Evolutionary conservation across 2,113 vertebrate genomes (phyloP), one percentile per base, ranked within the genome.

Genomic region (Isichthys henryi): DNA sequence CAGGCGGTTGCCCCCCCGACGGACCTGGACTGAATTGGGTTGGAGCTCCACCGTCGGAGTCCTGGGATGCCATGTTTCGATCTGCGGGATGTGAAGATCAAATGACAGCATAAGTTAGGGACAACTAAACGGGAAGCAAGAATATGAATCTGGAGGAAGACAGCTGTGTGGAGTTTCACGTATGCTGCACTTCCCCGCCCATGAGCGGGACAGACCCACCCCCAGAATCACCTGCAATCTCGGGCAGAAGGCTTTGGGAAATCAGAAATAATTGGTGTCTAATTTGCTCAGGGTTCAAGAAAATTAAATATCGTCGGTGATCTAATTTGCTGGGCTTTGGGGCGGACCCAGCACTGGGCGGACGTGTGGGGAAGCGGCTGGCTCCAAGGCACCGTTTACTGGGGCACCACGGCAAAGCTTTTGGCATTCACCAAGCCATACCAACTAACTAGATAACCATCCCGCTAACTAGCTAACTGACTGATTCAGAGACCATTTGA

Each of bases 41-140:
- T 17, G 35, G 13, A 80, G 43, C 15, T 15, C 35, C 1, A 0
- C 15, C 15, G 5, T 7, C 35, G 0, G 17, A 19, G 82, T 23
- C 82, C 6, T 13, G 6, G 21, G 19, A n/a, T 3, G 19, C 23
- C 45, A 13, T 21, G 10, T 5, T 48, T 23, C 17, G 13, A 43
- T 49, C 86, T 87, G 50, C 10, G 21, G 21, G 77, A 23, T 52
- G 21, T 27, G 23, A n/a, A 31, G 43, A 50, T 82, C 45, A 49
- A 86, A 86, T 89, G 88, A 90, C 89, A 50, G 86, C 88, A 49
- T 87, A 91, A 52, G 91, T 89, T 74, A 89, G n/a, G 92, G 90
- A 90, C 92, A 92, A 92, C 93, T 93, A 94, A 49, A 94, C 87
- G 89, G 90, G 89, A 90, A 93, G 92, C 92, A 91, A 58, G 35